phyloP scores from a whole-genome alignment of 2,797 vertebrate species.

The Sebastes cheni region DNA sequence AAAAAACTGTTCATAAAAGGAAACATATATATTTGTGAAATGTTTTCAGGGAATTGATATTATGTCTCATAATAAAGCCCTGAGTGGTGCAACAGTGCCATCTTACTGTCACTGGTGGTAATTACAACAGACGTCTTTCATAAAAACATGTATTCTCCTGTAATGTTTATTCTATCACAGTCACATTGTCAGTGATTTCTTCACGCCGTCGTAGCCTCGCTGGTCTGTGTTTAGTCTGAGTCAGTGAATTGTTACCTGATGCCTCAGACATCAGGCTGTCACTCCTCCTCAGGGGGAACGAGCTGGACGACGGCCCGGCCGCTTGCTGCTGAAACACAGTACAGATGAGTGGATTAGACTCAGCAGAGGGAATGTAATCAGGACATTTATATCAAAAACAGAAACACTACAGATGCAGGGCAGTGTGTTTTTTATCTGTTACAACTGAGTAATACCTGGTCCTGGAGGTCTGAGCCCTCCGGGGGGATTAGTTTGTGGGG shows the following conservation, averaged over 20 bases:
- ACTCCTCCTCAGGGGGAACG: slow-evolving; percentile 86
- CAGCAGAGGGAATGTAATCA: not conserved
- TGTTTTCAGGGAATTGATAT: not conserved
- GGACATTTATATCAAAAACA: not conserved
- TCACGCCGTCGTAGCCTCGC: not conserved
- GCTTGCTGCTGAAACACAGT: slow-evolving; percentile 79
- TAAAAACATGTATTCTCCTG: not conserved
- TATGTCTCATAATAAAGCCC: not conserved
- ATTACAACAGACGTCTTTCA: not conserved
- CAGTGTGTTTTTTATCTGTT: not conserved
- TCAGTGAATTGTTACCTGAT: slow-evolving; percentile 83
- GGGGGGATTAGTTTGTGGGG: slow-evolving; percentile 25
- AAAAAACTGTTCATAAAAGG: not conserved
- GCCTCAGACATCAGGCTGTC: slow-evolving; percentile 87
- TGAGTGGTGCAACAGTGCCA: not conserved
- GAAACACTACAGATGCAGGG: not conserved
- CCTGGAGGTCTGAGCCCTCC: slow-evolving; percentile 60
- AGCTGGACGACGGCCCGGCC: slow-evolving; percentile 62
- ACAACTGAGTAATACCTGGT: slow-evolving; percentile 55
- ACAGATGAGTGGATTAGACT: slow-evolving; percentile 32
- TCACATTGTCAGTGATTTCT: not conserved
- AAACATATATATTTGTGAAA: not conserved
- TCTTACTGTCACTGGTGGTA: not conserved
- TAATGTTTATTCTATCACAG: not conserved
- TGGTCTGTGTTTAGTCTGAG: not conserved